Percentiles rank a stretch among this genome's conserved stretches.
Evolutionary conservation across 2,797 vertebrate species (phyloP).

Genomic region (Dipus sagitta): DNA sequence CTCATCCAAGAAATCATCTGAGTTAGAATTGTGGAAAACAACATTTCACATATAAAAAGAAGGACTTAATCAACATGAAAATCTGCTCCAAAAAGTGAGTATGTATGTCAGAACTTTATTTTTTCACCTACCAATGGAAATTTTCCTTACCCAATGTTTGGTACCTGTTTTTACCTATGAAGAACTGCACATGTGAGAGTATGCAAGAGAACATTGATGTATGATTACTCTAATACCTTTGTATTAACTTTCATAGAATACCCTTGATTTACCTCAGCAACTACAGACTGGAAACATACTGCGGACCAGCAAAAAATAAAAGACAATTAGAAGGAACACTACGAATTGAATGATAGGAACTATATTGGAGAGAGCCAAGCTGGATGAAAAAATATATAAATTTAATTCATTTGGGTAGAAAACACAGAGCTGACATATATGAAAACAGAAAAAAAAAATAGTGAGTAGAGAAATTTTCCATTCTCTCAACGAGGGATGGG

Average conservation of each 20-base stretch:
- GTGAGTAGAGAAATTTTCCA: background rate
- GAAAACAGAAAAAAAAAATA: background rate
- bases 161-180: slow-evolving; percentile 23
- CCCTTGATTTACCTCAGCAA: background rate
- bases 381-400: background rate
- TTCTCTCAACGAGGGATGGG: background rate
- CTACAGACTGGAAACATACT: background rate
- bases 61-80: background rate
- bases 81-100: background rate
- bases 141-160: background rate
- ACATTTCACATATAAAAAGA: slow-evolving; percentile 40
- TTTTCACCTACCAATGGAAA: background rate
- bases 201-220: background rate
- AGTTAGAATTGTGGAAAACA: slow-evolving; percentile 34
- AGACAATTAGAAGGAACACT: background rate
- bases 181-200: background rate
- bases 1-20: background rate
- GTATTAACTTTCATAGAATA: background rate
- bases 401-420: background rate
- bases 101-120: slow-evolving; percentile 2
- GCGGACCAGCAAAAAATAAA: background rate
- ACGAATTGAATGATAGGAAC: background rate
- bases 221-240: slow-evolving; percentile 18
- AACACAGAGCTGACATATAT: background rate
- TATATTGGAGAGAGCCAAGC: background rate